Conservation (phyloP, 1,140 invertebrate genomes). For the Drosophila pruinosa region DNA sequence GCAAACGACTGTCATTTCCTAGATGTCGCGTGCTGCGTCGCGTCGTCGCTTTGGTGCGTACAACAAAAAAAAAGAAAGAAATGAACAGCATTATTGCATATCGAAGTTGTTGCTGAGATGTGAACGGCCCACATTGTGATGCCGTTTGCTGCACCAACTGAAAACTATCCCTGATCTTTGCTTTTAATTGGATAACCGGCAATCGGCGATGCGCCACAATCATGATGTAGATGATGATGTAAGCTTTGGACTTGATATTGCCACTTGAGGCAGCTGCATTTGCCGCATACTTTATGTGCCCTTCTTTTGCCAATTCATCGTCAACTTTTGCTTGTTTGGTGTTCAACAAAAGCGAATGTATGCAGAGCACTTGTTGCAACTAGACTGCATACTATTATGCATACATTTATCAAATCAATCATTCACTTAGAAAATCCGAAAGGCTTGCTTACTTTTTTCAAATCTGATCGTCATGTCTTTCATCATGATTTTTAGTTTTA, state of each 20-base stretch:
- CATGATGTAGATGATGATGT: constrained; percentile 44
- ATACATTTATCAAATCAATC: neutral
- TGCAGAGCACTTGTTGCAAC: neutral
- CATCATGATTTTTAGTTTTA: too few relatives aligned
- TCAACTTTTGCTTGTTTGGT: neutral
- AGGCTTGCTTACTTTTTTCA: too few relatives aligned
- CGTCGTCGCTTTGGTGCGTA: constrained; percentile 33
- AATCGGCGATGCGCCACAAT: constrained; percentile 27
- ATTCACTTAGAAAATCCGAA: too few relatives aligned
- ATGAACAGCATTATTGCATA: constrained; percentile 5
- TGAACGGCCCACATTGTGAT: constrained; percentile 47
- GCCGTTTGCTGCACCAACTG: neutral
- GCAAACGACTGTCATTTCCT: constrained; percentile 66
- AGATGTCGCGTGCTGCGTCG: constrained; percentile 70
- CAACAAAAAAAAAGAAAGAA: constrained; percentile 11
- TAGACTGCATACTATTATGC: neutral
- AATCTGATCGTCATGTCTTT: too few relatives aligned
- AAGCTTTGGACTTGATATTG: constrained; percentile 78
- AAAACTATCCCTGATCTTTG: constrained; percentile 75
- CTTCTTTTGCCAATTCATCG: constrained; percentile 38
- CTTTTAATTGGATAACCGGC: constrained; percentile 79
- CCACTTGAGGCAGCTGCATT: constrained; percentile 56
- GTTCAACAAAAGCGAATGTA: neutral
- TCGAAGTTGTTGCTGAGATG: constrained; percentile 11
- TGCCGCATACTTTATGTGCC: constrained; percentile 19